Conservation (phyloP, 2,797 vertebrate genomes). For the Leontocebus nigricollis region DNA sequence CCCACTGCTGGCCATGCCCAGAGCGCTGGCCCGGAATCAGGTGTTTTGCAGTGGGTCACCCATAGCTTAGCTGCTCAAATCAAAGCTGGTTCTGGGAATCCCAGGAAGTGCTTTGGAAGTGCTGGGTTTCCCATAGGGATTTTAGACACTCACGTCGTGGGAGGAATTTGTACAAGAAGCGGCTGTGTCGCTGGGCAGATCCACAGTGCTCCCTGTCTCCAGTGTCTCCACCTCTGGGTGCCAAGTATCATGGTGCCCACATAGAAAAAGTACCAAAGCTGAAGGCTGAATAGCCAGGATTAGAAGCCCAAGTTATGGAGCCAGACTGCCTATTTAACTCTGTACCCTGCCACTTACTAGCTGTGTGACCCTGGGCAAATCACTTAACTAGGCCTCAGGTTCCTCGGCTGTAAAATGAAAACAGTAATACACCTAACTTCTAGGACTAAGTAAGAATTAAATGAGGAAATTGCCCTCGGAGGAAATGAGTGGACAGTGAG, state of each 20-base stretch:
- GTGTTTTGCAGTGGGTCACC: neutral
- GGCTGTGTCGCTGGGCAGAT: neutral
- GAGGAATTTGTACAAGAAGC: too few species aligned
- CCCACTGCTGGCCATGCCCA: neutral
- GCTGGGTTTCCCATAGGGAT: neutral
- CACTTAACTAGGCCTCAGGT: neutral
- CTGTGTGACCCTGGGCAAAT: neutral
- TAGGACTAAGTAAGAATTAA: neutral
- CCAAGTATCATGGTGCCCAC: neutral
- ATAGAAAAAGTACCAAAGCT: neutral
- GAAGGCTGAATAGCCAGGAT: neutral
- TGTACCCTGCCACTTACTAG: neutral
- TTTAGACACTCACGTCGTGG: neutral
- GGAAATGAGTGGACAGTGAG: neutral
- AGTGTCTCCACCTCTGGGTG: neutral
- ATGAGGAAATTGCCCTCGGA: accelerated
- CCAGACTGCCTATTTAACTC: neutral
- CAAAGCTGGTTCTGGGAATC: neutral
- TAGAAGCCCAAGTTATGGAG: neutral
- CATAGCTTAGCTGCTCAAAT: neutral
- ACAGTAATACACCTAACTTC: neutral
- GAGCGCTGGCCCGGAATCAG: neutral
- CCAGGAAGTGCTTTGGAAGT: neutral
- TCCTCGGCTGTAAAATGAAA: neutral
- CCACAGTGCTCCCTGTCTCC: neutral